Conservation (phyloP, 2,888 invertebrate species). For the Zygaena filipendulae region DNA sequence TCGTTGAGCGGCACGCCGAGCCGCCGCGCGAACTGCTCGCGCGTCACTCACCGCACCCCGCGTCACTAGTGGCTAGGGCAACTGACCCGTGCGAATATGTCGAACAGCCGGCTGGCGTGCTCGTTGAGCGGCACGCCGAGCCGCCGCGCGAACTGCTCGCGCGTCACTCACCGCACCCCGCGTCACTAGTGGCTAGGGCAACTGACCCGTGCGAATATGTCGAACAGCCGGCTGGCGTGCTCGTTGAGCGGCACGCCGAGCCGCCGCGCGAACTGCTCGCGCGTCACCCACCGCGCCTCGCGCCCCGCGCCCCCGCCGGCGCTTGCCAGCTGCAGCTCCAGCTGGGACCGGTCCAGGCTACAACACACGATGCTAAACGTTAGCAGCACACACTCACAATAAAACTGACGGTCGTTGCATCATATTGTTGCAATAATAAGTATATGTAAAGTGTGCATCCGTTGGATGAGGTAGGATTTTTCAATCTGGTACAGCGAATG, state of each 20-base stretch:
- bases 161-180: neutral
- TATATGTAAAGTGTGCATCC: too few relatives aligned
- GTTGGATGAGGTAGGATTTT: too few relatives aligned
- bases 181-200: neutral
- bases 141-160: constrained; percentile 62
- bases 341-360: constrained; percentile 65
- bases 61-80: too few relatives aligned
- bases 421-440: too few relatives aligned
- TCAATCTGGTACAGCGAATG: too few relatives aligned
- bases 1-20: constrained; percentile 68
- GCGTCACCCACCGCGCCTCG: constrained; percentile 30
- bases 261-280: constrained; percentile 69
- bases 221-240: constrained; percentile 70
- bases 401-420: neutral
- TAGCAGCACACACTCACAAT: neutral
- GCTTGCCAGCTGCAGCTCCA: constrained; percentile 60
- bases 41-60: constrained; percentile 30
- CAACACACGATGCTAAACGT: too few relatives aligned
- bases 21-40: constrained; percentile 69
- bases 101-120: constrained; percentile 70
- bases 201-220: constrained; percentile 73
- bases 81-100: constrained; percentile 73
- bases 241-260: constrained; percentile 68
- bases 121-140: constrained; percentile 67
- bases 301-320: constrained; percentile 20